Conservation (phyloP, 2,797 vertebrate species). For the Graptemys geographica region DNA sequence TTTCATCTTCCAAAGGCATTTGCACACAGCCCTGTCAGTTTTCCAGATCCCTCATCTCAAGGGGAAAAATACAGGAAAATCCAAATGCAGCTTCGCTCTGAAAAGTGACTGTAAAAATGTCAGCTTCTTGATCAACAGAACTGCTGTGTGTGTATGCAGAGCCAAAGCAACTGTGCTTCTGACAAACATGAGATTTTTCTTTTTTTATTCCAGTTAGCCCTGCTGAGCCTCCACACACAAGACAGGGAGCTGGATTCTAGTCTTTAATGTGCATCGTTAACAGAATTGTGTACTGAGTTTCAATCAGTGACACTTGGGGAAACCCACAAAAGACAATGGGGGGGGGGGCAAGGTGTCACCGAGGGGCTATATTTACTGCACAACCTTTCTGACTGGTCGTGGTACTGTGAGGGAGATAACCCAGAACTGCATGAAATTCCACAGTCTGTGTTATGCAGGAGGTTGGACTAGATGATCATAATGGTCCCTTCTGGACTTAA, state of each 20-base stretch:
- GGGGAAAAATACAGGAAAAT: constrained; percentile 12
- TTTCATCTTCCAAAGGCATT: neutral
- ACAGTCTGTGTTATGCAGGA: neutral
- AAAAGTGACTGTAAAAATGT: neutral
- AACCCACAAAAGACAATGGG: neutral
- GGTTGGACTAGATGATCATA: neutral
- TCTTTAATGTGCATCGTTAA: neutral
- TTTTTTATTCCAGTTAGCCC: neutral
- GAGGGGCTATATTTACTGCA: neutral
- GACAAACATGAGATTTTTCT: neutral
- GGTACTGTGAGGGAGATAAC: neutral
- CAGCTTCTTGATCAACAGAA: neutral
- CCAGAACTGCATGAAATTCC: neutral
- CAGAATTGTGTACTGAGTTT: neutral
- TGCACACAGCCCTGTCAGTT: neutral
- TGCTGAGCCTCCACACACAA: neutral
- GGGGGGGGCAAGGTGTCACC: neutral
- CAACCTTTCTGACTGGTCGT: neutral
- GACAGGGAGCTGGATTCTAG: neutral
- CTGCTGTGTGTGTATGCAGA: rapidly evolving
- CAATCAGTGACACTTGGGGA: neutral
- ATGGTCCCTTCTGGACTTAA: neutral
- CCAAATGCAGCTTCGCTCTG: constrained; percentile 21
- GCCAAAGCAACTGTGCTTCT: neutral
- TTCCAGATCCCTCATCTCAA: constrained; percentile 18